Conservation (phyloP, 2,113 vertebrate species). For the Acanthochromis polyacanthus region DNA sequence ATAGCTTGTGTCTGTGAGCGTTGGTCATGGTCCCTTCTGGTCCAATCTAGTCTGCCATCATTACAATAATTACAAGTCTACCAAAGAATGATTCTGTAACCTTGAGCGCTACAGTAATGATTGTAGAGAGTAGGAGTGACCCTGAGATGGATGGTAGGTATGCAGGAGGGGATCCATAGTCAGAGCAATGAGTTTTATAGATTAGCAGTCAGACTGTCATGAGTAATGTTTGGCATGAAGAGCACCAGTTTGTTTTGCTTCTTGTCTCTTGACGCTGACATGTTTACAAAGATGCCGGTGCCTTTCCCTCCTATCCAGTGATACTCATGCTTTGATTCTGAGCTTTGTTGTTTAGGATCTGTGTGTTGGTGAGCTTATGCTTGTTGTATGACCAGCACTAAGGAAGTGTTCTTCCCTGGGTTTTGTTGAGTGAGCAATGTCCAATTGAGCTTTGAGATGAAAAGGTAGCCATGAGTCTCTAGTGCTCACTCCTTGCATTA, state of each 20-base stretch:
- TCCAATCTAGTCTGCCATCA: not conserved
- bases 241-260: not conserved
- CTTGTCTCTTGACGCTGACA: not conserved
- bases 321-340: not conserved
- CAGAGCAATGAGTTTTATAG: conserved; percentile 18
- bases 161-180: conserved; percentile 5
- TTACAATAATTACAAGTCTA: conserved; percentile 9
- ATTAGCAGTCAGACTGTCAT: conserved; percentile 25
- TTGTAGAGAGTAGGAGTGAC: not conserved
- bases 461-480: not conserved
- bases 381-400: conserved; percentile 17
- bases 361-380: not conserved
- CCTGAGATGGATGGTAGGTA: not conserved
- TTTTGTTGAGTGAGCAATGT: conserved; percentile 21
- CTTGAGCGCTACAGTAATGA: not conserved
- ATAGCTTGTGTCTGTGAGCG: not conserved
- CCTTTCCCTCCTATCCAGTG: not conserved
- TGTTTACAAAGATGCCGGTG: not conserved
- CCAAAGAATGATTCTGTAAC: not conserved
- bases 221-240: not conserved
- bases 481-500: not conserved
- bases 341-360: not conserved
- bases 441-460: conserved; percentile 13
- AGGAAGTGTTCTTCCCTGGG: not conserved
- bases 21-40: too few species aligned